phyloP scores from a whole-genome alignment of 2,888 invertebrate genomes.

The Ophion ellenae region DNA sequence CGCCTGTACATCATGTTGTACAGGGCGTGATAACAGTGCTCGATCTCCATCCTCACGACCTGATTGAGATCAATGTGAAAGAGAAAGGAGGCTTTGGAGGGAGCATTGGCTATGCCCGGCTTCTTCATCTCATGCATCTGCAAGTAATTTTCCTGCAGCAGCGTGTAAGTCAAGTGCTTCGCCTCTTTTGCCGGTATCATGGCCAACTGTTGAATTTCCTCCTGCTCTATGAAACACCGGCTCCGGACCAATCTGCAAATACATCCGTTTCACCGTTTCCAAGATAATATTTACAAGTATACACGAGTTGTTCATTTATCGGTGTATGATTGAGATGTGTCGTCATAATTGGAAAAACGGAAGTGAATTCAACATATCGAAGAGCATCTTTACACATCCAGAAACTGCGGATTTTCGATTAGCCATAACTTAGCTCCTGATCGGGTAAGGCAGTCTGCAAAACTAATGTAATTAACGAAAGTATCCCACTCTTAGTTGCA shows the following conservation, averaged over 20 bases:
- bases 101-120: constrained; percentile 89
- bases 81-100: constrained; percentile 92
- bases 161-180: constrained; percentile 93
- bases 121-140: constrained; percentile 91
- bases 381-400: too few relatives aligned
- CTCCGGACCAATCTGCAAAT: constrained; percentile 89
- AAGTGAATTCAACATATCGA: too few relatives aligned
- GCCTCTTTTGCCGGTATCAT: constrained; percentile 98
- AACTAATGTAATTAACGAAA: too few relatives aligned
- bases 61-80: constrained; percentile 90
- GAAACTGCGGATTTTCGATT: too few relatives aligned
- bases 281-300: too few relatives aligned
- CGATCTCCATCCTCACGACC: constrained; percentile 89
- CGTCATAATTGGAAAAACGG: too few relatives aligned
- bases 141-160: constrained; percentile 92
- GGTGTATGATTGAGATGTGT: not conserved
- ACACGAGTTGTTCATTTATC: not conserved
- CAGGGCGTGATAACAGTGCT: constrained; percentile 89
- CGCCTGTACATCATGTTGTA: constrained; percentile 89
- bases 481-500: too few relatives aligned
- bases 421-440: too few relatives aligned
- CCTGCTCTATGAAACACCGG: constrained; percentile 94
- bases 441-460: too few relatives aligned
- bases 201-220: constrained; percentile 94
- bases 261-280: too few relatives aligned